Evolutionary conservation across 2,113 vertebrate species (phyloP).

Genomic region (Sus scrofa): T2T-Sscrofa CM000816.6:74730501-74731000

Average conservation of each 20-base stretch:
- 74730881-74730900: neutral
- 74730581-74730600: neutral
- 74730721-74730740: neutral
- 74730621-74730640: neutral
- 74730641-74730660: slow-evolving; percentile 25
- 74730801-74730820: neutral
- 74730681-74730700: neutral
- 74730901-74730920: neutral
- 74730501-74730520: neutral
- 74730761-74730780: neutral
- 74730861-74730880: neutral
- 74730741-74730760: neutral
- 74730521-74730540: neutral
- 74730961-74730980: too few relatives aligned
- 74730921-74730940: too few relatives aligned
- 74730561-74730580: neutral
- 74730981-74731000: too few relatives aligned
- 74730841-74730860: neutral
- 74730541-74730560: neutral
- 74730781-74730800: slow-evolving; percentile 6
- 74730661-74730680: neutral
- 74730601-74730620: neutral
- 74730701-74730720: neutral
- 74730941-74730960: too few relatives aligned
- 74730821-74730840: slow-evolving; percentile 15